Evolutionary conservation across 2,888 invertebrate genomes (phyloP).

Genomic region (Drymonia ruficornis): DNA sequence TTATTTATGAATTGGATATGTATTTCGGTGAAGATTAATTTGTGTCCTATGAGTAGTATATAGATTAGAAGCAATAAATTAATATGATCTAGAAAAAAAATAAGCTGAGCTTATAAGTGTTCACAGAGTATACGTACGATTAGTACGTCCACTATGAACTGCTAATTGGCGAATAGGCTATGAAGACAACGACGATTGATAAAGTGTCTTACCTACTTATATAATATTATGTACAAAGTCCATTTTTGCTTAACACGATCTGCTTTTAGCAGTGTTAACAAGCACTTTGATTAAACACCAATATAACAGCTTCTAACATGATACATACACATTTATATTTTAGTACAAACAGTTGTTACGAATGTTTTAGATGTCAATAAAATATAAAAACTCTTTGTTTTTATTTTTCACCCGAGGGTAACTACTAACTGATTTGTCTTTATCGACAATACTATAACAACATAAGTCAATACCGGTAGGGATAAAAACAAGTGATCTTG

Average conservation of each 20-base stretch:
- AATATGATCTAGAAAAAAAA: conserved; percentile 38
- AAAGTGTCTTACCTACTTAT: conserved; percentile 56
- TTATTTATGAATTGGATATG: conserved; percentile 57
- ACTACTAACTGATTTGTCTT: no score
- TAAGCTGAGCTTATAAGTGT: conserved; percentile 67
- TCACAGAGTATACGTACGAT: conserved; percentile 49
- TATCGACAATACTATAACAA: no score
- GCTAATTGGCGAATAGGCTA: conserved; percentile 46
- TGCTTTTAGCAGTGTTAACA: conserved; percentile 67
- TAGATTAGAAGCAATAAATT: conserved; percentile 31
- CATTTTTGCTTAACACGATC: conserved; percentile 71
- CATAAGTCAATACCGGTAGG: no score
- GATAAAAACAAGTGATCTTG: no score
- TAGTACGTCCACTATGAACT: conserved; percentile 26
- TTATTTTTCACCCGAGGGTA: conserved; percentile 39
- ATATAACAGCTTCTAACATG: conserved; percentile 77
- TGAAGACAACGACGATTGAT: conserved; percentile 54
- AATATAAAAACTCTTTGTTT: conserved; percentile 58
- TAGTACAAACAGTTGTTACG: conserved; percentile 83
- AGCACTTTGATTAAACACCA: conserved; percentile 64
- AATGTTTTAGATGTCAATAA: conserved; percentile 84
- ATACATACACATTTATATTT: conserved; percentile 82
- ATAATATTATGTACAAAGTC: conserved; percentile 49
- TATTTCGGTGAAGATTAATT: conserved; percentile 31
- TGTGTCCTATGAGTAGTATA: conserved; percentile 35